phyloP scores from a whole-genome alignment of 1,140 invertebrate genomes.

The Hypothenemus hampei region DNA sequence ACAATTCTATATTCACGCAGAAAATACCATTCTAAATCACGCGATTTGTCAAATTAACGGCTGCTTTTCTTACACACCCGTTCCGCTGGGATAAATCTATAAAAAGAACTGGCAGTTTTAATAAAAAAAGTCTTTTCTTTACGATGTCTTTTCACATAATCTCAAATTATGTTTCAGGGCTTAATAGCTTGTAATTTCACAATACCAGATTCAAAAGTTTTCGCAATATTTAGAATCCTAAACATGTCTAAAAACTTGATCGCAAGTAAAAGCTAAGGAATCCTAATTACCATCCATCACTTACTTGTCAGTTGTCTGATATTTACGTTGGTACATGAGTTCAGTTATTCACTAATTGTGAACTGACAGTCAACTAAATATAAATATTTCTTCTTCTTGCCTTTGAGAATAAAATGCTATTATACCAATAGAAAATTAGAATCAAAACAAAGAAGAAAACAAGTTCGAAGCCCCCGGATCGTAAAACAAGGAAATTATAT shows the following conservation, averaged over 20 bases:
- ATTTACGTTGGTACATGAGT: neutral
- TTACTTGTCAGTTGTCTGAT: neutral
- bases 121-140: constrained; percentile 22
- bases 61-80: constrained; percentile 11
- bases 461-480: too few species aligned
- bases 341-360: neutral
- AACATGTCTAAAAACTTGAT: too few species aligned
- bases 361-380: too few species aligned
- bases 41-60: constrained; percentile 20
- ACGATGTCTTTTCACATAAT: constrained; percentile 12
- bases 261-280: neutral
- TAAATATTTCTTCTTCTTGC: too few species aligned
- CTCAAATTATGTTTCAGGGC: constrained; percentile 9
- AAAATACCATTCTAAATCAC: constrained; percentile 14
- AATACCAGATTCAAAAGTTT: too few species aligned
- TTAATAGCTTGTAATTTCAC: too few species aligned
- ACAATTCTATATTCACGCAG: constrained; percentile 13
- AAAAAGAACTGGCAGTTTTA: constrained; percentile 15
- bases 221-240: too few species aligned
- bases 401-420: too few species aligned
- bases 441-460: neutral
- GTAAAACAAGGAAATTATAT: too few species aligned
- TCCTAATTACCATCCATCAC: neutral
- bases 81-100: constrained; percentile 5
- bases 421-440: too few species aligned